A percentile compares a stretch with the other conserved stretches of the same genome.
Conservation (phyloP, 1,140 invertebrate genomes). For the Homalodisca vitripennis region DNA sequence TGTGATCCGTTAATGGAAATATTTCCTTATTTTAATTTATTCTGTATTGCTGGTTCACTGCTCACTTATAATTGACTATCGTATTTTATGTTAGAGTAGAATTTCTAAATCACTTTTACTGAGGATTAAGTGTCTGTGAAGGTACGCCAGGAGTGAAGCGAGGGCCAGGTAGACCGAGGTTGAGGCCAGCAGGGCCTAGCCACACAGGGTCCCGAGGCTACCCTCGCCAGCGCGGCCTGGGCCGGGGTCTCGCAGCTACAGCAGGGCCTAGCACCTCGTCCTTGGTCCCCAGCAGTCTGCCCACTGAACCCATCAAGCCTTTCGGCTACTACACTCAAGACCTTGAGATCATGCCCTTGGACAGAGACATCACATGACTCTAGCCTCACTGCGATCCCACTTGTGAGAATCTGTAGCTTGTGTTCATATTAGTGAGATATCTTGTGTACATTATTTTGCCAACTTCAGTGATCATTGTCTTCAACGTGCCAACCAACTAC, state of each 20-base stretch:
- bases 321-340: conserved; percentile 52
- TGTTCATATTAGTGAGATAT: too few species aligned
- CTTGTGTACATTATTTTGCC: too few species aligned
- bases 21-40: too few species aligned
- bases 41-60: too few species aligned
- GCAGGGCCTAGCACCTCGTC: not conserved
- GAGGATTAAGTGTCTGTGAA: conserved; percentile 42
- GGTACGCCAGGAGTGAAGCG: conserved; percentile 59
- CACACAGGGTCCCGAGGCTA: conserved; percentile 57
- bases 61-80: too few species aligned
- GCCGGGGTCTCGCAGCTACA: conserved; percentile 18
- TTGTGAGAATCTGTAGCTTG: too few species aligned
- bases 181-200: conserved; percentile 61
- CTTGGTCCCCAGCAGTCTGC: conserved; percentile 44
- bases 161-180: conserved; percentile 73
- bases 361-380: conserved; percentile 14
- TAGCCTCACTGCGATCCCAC: too few species aligned
- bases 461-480: too few species aligned
- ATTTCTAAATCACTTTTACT: not conserved
- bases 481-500: too few species aligned
- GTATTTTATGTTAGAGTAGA: not conserved
- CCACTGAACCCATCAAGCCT: conserved; percentile 43
- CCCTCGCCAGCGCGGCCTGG: conserved; percentile 52
- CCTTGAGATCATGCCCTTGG: conserved; percentile 28
- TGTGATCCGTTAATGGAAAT: too few species aligned